A percentile compares a stretch with the other conserved stretches of the same genome.
These are phyloP conservation scores for Pantherophis guttatus DNA, from an alignment of 2,113 vertebrate species.

Conservation along the genomic window DNA sequence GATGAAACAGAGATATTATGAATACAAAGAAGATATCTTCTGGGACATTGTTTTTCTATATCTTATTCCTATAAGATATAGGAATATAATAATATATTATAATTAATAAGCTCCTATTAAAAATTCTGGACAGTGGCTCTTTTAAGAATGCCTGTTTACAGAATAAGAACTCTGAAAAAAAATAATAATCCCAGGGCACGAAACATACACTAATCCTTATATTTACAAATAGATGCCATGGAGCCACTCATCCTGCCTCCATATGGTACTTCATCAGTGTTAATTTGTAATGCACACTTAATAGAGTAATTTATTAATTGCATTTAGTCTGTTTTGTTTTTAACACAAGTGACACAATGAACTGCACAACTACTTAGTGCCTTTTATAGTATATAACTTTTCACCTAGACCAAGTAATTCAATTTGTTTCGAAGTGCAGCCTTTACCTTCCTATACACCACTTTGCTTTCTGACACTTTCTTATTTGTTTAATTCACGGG, in stretches of 20 bases:
- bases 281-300: constrained; percentile 4
- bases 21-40: neutral
- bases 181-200: neutral
- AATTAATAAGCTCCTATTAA: neutral
- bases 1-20: neutral
- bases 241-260: neutral
- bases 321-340: neutral
- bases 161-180: neutral
- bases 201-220: neutral
- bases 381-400: neutral
- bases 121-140: neutral
- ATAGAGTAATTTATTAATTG: neutral
- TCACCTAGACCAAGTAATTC: constrained; percentile 5
- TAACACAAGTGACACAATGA: neutral
- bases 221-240: neutral
- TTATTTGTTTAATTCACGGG: neutral
- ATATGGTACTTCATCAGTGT: neutral
- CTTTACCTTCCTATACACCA: neutral
- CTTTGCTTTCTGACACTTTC: constrained; percentile 6
- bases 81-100: too few species aligned
- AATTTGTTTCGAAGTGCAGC: neutral
- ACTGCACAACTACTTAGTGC: neutral
- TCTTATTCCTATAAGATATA: neutral
- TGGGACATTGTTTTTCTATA: neutral
- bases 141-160: neutral